Evolutionary conservation across 2,888 invertebrate genomes (phyloP), one percentile per base, ranked within the genome.

Genomic region (Napeogenes sylphis): DNA sequence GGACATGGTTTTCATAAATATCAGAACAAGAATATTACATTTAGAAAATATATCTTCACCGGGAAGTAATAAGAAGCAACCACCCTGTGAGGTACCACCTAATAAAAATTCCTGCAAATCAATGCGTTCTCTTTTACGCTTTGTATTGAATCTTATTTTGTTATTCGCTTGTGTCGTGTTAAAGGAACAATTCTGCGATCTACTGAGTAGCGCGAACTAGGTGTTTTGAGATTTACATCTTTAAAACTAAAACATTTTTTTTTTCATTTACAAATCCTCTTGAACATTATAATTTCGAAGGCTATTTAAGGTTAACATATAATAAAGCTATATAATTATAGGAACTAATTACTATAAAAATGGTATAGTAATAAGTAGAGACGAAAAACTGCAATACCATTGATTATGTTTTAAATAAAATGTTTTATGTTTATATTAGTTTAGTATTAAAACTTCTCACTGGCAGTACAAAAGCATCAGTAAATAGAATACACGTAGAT

Each of bases 31-130:
- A 21, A 21, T 51, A 12, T 8, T 30, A 51, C 30, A 51, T 51
- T 51, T 30, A 12, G 10, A 30, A 51, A 30, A 30, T 30, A 54
- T 51, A 45, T 47, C 66, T 61, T 71, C 67, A 70, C 58, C 65
- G 65, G 68, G 74, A 73, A 74, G 76, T 83, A 87, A 86, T 87
- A 87, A 85, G 82, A 78, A 75, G 80, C 71, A 76, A 68, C 82
- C 79, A 80, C 80, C 76, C 77, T 79, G 76, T 79, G 78, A 85
- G 85, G 87, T 84, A 84, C 83, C 81, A 83, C 81, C 81, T 90
- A 91, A 91, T 91, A 91, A 90, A 91, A 91, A 91, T 91, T 90
- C 91, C 90, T 79, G 80, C 84, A 87, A 90, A 91, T 91, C 90
- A 91, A 90, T 91, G 90, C 84, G 84, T 87, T 87, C 85, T 85